A percentile compares a stretch with the other conserved stretches of the same genome.
phyloP scores from a whole-genome alignment of 1,140 invertebrate genomes.

The Theocolax elegans region DNA sequence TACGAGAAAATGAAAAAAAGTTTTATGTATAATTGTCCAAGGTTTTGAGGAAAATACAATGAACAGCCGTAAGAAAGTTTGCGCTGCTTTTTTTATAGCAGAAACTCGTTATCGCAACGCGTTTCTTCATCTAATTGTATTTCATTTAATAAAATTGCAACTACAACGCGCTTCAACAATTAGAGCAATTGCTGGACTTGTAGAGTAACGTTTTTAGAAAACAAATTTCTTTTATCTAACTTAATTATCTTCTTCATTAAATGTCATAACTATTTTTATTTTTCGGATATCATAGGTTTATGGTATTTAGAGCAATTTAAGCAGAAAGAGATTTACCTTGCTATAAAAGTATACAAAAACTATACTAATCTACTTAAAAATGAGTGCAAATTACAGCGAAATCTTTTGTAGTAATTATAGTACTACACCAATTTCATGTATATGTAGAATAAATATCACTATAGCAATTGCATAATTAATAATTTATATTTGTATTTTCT shows the following conservation, averaged over 20 bases:
- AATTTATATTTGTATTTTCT: too few relatives aligned
- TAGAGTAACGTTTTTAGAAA: neutral
- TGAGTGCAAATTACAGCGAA: too few relatives aligned
- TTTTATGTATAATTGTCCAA: neutral
- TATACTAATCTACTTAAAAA: too few relatives aligned
- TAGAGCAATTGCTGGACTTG: neutral
- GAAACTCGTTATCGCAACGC: neutral
- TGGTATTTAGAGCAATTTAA: too few relatives aligned
- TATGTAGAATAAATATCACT: too few relatives aligned
- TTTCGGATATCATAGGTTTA: too few relatives aligned
- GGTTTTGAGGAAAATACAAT: slow-evolving; percentile 11
- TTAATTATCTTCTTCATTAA: neutral
- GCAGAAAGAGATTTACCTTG: too few relatives aligned
- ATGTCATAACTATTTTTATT: neutral
- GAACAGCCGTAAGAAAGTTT: neutral
- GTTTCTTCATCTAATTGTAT: slow-evolving; percentile 12
- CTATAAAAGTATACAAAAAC: too few relatives aligned
- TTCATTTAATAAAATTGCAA: slow-evolving; percentile 20
- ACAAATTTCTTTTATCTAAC: neutral
- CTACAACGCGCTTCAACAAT: slow-evolving; percentile 3
- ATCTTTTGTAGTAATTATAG: too few relatives aligned
- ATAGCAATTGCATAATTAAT: too few relatives aligned
- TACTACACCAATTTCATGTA: too few relatives aligned
- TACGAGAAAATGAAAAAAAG: neutral
- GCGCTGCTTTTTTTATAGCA: neutral